Base-by-base conservation (phyloP, 2,797 vertebrate species). In the Pelodytes ibericus region DNA sequence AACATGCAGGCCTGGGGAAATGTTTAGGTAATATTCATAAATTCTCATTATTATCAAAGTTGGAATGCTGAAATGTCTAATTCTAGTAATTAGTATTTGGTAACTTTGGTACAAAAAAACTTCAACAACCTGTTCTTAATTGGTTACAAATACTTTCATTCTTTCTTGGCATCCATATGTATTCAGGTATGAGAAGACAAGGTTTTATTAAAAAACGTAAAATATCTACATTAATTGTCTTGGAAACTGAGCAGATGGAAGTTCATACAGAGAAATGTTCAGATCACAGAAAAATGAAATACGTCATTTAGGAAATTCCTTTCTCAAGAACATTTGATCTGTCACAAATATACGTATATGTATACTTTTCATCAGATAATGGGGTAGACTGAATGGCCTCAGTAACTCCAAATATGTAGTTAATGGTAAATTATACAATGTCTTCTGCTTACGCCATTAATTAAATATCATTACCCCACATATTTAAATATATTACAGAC, bases 61-160 rank as follows among this genome's bases (percentile, higher is more conserved):
- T 60, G 75, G 61, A 56, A 72, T 53, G 44, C 56, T 49, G 25
- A 59, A 72, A 67, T 68, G n/a, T 70, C 30, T 49, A 33, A 47
- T 72, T 72, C 51, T 72, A 56, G 51, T 67, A 77, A 77, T 77
- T 77, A 72, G 75, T 62, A 72, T 77, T 65, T 72, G 47, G 69
- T 26, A 72, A 60, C 68, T 59, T 66, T 26, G 26, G 29, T 47
- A 44, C 44, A 58, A 57, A 77, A 71, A 65, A 58, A 31, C 31
- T 18, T 66, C 27, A 20, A 30, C 51, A 72, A 44, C 27, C 33
- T 66, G 58, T 25, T 71, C 26, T 60, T 72, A 77, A 77, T 77
- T 72, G 49, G 69, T 72, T 18, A 59, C 60, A 77, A 77, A 72
- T 71, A 72, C 20, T 72, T 59, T 39, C 15, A 57, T 36, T 26